Percentiles rank a stretch among this genome's conserved stretches.
Evolutionary conservation across 2,797 vertebrate genomes (phyloP).

Genomic region (Crenichthys baileyi): DNA sequence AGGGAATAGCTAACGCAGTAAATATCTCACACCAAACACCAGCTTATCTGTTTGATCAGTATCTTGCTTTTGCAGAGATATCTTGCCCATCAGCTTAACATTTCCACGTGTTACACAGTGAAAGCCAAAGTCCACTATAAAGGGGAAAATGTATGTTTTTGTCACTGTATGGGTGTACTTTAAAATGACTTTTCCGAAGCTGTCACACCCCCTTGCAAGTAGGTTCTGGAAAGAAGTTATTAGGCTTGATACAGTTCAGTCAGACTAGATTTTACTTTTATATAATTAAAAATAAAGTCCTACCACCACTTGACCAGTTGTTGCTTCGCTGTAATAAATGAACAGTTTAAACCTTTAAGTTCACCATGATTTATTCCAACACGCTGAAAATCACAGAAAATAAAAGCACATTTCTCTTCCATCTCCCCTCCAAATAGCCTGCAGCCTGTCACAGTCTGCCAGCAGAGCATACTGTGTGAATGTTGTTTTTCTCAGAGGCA

Average conservation of each 20-base stretch:
- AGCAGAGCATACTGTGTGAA: slow-evolving; percentile 2
- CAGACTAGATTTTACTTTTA: background rate
- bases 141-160: background rate
- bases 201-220: background rate
- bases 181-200: background rate
- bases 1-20: background rate
- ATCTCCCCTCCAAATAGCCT: slow-evolving; percentile 10
- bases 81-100: background rate
- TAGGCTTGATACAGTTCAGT: background rate
- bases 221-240: background rate
- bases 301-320: background rate
- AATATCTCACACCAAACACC: background rate
- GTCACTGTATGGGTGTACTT: background rate
- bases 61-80: background rate
- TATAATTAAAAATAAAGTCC: background rate
- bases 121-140: background rate
- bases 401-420: background rate
- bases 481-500: slow-evolving; percentile 12
- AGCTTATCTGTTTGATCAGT: background rate
- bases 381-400: background rate
- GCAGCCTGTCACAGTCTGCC: slow-evolving; percentile 8
- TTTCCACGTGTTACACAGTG: background rate
- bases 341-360: background rate
- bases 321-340: background rate
- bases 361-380: background rate